phyloP scores from a whole-genome alignment of 2,113 vertebrate genomes.

The Hypocryptadius cinnamomeus region DNA sequence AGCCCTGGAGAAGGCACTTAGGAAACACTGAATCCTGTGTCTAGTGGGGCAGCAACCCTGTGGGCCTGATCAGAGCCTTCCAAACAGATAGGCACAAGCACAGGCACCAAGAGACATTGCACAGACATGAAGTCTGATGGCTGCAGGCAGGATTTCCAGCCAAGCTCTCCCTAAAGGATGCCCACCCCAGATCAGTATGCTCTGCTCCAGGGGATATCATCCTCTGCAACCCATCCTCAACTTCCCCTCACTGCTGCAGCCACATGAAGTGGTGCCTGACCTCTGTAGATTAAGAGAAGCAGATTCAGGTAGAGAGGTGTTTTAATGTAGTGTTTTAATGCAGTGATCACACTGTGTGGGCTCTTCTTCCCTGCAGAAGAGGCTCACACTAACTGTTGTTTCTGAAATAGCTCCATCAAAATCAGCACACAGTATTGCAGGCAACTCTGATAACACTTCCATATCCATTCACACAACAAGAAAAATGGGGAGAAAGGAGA shows the following conservation, averaged over 20 bases:
- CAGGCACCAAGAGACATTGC: neutral
- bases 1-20: neutral
- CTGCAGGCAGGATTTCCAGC: neutral
- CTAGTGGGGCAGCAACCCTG: neutral
- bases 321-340: neutral
- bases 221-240: neutral
- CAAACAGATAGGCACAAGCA: neutral
- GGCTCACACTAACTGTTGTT: neutral
- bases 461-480: neutral
- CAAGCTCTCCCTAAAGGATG: neutral
- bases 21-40: neutral
- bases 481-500: neutral
- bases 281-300: neutral
- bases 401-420: slow-evolving; percentile 21
- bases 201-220: neutral
- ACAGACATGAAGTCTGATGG: accelerated
- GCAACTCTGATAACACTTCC: neutral
- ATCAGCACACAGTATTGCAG: neutral
- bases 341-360: neutral
- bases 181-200: neutral
- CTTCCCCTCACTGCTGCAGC: neutral
- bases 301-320: neutral
- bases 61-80: neutral
- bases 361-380: neutral
- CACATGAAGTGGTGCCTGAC: neutral